phyloP scores from a whole-genome alignment of 2,113 vertebrate genomes.

The Sminthopsis crassicaudata region DNA sequence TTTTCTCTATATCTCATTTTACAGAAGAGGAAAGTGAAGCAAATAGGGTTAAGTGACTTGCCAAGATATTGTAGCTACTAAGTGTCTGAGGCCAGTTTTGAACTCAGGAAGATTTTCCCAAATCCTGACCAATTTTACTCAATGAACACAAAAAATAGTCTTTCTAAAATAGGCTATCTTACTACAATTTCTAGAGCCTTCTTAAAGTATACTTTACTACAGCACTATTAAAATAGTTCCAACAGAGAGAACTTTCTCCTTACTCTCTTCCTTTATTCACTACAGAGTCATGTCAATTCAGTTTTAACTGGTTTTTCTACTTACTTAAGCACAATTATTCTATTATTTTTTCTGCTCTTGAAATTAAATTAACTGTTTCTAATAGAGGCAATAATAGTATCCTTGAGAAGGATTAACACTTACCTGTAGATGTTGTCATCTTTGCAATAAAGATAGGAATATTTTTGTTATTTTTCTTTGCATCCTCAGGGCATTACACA shows the following conservation, averaged over 20 bases:
- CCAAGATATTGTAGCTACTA: too few relatives aligned
- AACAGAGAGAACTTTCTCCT: not conserved
- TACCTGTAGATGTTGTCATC: not conserved
- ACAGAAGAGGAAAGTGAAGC: too few relatives aligned
- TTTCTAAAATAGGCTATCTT: not conserved
- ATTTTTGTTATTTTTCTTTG: not conserved
- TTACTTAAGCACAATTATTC: not conserved
- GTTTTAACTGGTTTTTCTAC: not conserved
- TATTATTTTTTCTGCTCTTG: not conserved
- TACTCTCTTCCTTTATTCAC: not conserved
- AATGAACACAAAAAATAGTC: not conserved
- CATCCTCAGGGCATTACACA: not conserved
- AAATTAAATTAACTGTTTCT: not conserved
- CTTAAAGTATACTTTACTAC: not conserved
- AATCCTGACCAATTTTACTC: not conserved
- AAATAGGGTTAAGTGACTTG: too few relatives aligned
- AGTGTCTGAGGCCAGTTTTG: too few relatives aligned
- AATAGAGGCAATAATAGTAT: not conserved
- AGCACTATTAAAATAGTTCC: not conserved
- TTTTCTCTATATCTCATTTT: too few relatives aligned
- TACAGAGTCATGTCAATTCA: not conserved
- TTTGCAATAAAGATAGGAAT: not conserved
- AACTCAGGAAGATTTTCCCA: too few relatives aligned
- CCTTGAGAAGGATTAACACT: not conserved
- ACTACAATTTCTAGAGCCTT: not conserved